phyloP scores from a whole-genome alignment of 2,888 invertebrate genomes.

The Pollenia amentaria region DNA sequence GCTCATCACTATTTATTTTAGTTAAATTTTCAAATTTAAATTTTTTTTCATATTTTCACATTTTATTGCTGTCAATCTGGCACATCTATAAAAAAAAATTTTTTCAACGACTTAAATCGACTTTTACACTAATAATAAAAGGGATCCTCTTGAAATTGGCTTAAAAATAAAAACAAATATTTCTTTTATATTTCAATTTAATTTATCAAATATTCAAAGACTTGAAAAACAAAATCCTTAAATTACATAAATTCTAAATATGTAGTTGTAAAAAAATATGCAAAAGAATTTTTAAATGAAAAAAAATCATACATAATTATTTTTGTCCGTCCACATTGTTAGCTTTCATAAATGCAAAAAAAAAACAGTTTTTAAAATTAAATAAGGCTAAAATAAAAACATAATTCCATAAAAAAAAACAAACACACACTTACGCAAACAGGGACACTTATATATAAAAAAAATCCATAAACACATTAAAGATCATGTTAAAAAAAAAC shows the following conservation, averaged over 20 bases:
- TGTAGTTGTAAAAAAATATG: constrained; percentile 60
- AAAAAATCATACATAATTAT: constrained; percentile 77
- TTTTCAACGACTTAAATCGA: neutral
- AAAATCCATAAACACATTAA: constrained; percentile 16
- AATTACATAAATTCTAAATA: constrained; percentile 68
- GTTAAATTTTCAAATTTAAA: no score
- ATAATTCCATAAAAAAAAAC: constrained; percentile 26
- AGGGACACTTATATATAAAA: constrained; percentile 27
- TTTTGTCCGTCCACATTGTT: constrained; percentile 85
- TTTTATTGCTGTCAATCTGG: no score
- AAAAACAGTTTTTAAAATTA: constrained; percentile 56
- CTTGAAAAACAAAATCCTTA: constrained; percentile 33
- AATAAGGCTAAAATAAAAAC: constrained; percentile 48
- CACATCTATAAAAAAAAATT: no score
- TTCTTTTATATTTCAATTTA: constrained; percentile 17
- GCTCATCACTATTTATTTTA: no score
- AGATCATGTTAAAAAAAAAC: constrained; percentile 55
- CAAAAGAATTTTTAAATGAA: constrained; percentile 69
- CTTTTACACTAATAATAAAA: neutral
- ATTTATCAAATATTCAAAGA: constrained; percentile 40
- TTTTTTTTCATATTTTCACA: no score
- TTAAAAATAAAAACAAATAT: neutral
- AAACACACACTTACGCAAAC: neutral
- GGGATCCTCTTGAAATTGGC: neutral
- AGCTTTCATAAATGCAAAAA: constrained; percentile 82